phyloP scores from a whole-genome alignment of 1,140 invertebrate species.

The Tribolium madens region DNA sequence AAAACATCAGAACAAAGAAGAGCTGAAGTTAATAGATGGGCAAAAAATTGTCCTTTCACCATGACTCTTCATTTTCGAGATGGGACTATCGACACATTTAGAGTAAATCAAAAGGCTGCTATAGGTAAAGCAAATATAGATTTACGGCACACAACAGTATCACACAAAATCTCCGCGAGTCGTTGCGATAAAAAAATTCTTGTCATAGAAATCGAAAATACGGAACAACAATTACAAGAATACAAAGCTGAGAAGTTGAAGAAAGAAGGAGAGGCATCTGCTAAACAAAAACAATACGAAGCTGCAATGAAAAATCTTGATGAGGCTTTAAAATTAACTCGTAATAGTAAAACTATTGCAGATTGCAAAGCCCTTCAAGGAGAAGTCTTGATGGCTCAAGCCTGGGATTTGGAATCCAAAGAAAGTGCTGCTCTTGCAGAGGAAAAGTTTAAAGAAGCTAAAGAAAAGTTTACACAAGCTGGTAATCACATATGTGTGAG shows the following conservation, averaged over 20 bases:
- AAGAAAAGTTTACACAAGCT: neutral
- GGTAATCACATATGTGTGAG: neutral
- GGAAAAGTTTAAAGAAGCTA: neutral
- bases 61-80: neutral
- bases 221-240: neutral
- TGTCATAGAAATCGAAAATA: neutral
- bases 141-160: neutral
- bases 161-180: neutral
- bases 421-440: neutral
- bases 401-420: neutral
- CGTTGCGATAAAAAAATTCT: too few species aligned
- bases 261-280: neutral
- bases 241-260: neutral
- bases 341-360: neutral
- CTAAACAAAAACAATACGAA: conserved; percentile 4
- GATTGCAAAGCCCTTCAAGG: neutral
- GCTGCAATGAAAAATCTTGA: neutral
- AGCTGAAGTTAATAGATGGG: neutral
- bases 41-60: neutral
- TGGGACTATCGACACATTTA: neutral
- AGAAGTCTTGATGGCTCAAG: neutral
- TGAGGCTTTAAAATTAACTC: neutral
- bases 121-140: neutral
- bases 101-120: neutral
- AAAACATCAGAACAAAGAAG: neutral